Base-by-base conservation (phyloP, 2,113 vertebrate genomes). In the Phycodurus eques region DNA sequence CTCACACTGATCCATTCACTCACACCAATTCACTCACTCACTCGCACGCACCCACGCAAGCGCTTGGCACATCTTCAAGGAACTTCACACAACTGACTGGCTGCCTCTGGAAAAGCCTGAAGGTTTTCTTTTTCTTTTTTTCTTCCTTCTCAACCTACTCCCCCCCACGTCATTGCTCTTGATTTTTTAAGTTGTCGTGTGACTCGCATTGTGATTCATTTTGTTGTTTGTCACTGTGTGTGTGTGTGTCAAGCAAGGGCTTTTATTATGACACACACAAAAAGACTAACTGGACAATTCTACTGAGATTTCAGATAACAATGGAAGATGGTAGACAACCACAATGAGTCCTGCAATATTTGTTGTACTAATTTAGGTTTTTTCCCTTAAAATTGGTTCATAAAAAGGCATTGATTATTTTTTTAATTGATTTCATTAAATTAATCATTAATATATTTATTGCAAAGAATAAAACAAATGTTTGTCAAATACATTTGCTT, bases 1-100 rank as follows among this genome's bases (percentile, higher is more conserved):
- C 46, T 12, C 19, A 20, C 54, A 22, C n/a, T 56, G 20, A 56
- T 8, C 11, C n/a, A 33, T 27, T 59, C 27, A 33, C 14, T 8
- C 17, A 17, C 56, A 27, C 22, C 12, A 4, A 35, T 31, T 60
- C 31, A 35, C 7, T 61, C 31, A 33, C 13, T 60, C 57, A 56
- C 8, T 54, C 20, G 14, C 3, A 10, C 20, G 5, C 20, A 15
- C 14, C 3, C 27, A 60, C 14, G 13, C 31, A 60, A 12, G 14
- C 72, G 56, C 71, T 84, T 92, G 90, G 88, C 88, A 84, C 80
- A 35, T 84, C 83, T 84, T 90, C 81, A 88, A 85, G 85, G 74
- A 86, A 88, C 85, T 90, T 88, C 83, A 88, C 78, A 74, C 84
- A 84, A 88, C 84, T 86, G 89, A 91, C 85, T 88, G 84, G 80